Percentiles rank a stretch among this genome's conserved stretches.
These are phyloP conservation scores for Leptarthrus brevirostris DNA, from an alignment of 2,888 invertebrate genomes.

Conservation along the genomic window DNA sequence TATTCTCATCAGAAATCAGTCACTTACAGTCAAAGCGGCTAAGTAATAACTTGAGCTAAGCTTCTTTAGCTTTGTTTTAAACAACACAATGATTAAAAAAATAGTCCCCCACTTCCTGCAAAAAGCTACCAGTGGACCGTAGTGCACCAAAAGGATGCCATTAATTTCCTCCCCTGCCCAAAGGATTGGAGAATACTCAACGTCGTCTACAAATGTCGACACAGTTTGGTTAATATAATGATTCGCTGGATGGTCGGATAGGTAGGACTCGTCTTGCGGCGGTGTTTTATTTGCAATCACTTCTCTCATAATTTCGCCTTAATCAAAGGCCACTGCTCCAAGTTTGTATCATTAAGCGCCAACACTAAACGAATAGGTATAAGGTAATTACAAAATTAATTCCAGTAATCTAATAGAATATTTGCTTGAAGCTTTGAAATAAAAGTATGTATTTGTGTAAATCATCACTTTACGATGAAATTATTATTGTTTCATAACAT, in stretches of 20 bases:
- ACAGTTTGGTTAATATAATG: neutral
- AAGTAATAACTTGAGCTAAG: conserved; percentile 83
- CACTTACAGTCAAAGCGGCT: conserved; percentile 80
- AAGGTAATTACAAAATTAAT: too few species aligned
- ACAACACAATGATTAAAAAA: conserved; percentile 79
- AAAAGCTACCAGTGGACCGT: conserved; percentile 76
- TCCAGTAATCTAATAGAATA: too few species aligned
- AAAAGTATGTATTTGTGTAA: too few species aligned
- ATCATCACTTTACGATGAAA: too few species aligned
- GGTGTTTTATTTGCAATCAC: neutral
- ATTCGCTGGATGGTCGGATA: too few species aligned
- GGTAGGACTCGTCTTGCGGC: neutral
- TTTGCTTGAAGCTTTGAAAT: too few species aligned
- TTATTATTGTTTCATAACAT: too few species aligned
- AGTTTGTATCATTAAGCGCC: too few species aligned
- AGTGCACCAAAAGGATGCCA: conserved; percentile 69
- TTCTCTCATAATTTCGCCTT: neutral
- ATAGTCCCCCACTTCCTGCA: conserved; percentile 81
- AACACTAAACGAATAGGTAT: too few species aligned
- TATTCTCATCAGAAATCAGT: conserved; percentile 77
- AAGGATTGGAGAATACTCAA: conserved; percentile 56
- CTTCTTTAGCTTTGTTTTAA: conserved; percentile 76
- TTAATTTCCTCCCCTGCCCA: conserved; percentile 60
- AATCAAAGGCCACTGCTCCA: too few species aligned
- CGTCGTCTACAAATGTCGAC: neutral